A percentile compares a stretch with the other conserved stretches of the same genome.
Evolutionary conservation across 1,140 invertebrate species (phyloP).

Genomic region (Halyomorpha halys): DNA sequence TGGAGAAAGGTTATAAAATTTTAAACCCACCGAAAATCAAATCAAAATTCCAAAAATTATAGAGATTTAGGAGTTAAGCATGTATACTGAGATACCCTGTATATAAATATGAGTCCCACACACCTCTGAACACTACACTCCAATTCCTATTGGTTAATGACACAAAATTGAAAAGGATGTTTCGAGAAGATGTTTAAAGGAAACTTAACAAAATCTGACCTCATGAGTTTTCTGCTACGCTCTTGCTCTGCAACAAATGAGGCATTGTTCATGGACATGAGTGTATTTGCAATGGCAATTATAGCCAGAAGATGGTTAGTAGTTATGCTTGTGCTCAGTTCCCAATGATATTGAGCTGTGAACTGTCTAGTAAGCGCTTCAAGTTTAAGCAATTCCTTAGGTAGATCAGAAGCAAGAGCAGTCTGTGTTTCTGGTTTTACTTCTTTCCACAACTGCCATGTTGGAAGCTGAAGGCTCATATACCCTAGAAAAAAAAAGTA

Average conservation of each 20-base stretch:
- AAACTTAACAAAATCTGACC: constrained; percentile 31
- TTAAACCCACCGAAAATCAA: too few relatives aligned
- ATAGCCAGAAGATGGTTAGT: constrained; percentile 92
- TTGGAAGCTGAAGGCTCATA: constrained; percentile 87
- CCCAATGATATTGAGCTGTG: constrained; percentile 83
- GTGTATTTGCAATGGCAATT: constrained; percentile 87
- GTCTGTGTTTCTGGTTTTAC: constrained; percentile 20
- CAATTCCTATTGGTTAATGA: too few relatives aligned
- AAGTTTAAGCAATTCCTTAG: constrained; percentile 58
- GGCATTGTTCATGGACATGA: constrained; percentile 97
- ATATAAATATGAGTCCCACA: too few relatives aligned
- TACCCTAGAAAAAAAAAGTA: constrained; percentile 55
- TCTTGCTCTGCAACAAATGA: constrained; percentile 82
- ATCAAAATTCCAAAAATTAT: too few relatives aligned
- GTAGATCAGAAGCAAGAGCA: constrained; percentile 43
- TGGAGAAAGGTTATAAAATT: too few relatives aligned
- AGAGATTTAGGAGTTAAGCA: too few relatives aligned
- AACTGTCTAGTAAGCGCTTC: constrained; percentile 72
- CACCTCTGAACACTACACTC: too few relatives aligned
- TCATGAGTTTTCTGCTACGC: constrained; percentile 60
- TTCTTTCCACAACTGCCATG: constrained; percentile 48
- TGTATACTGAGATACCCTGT: too few relatives aligned
- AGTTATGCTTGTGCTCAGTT: constrained; percentile 85
- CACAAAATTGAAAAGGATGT: too few relatives aligned
- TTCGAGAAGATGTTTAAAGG: too few relatives aligned